Conservation (phyloP, 2,888 invertebrate genomes). For the Aphrophora alni region DNA sequence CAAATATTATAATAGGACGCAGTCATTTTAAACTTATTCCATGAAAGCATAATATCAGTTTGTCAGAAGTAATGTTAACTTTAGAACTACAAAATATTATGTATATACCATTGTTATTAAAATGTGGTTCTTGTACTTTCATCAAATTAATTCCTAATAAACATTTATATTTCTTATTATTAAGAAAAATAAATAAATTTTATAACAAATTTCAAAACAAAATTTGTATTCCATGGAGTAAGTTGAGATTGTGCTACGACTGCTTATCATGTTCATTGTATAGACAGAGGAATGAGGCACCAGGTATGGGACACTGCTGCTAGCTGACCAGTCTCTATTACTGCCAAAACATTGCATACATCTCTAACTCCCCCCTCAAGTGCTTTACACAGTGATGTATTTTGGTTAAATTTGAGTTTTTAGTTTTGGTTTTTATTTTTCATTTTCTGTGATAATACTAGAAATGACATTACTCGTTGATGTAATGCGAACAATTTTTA, state of each 20-base stretch:
- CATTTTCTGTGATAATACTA: conserved; percentile 54
- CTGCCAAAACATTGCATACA: conserved; percentile 38
- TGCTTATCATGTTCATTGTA: background rate
- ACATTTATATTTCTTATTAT: background rate
- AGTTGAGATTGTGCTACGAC: background rate
- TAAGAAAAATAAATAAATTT: background rate
- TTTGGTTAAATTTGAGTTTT: conserved; percentile 45
- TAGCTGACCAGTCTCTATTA: conserved; percentile 37
- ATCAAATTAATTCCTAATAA: background rate
- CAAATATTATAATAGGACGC: background rate
- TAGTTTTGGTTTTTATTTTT: conserved; percentile 48
- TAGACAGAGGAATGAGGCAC: conserved; percentile 15
- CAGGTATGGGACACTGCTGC: conserved; percentile 28
- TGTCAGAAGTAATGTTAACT: background rate
- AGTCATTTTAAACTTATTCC: background rate
- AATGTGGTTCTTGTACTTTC: background rate
- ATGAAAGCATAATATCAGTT: background rate
- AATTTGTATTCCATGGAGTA: conserved; percentile 4
- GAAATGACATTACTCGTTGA: conserved; percentile 46
- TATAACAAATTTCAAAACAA: background rate
- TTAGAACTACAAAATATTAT: background rate
- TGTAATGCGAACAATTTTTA: conserved; percentile 46
- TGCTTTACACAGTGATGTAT: conserved; percentile 53
- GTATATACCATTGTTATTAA: background rate
- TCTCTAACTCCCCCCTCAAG: conserved; percentile 54